Conservation (phyloP, 1,140 invertebrate genomes). For the Drosophila ambigua region DNA sequence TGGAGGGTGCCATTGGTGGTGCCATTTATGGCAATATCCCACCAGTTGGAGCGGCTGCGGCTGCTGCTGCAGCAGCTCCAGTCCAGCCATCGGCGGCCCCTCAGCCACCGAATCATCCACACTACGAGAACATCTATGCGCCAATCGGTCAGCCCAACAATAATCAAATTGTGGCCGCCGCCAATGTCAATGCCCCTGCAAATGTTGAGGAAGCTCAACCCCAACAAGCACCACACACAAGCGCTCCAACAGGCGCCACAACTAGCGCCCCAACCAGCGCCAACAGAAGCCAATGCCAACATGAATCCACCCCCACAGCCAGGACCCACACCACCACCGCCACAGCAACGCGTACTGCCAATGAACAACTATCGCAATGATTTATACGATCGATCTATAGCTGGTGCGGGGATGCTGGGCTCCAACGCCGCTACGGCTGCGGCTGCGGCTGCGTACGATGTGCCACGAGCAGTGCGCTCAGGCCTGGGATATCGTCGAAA, state of each 20-base stretch:
- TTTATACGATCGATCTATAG: conserved; percentile 77
- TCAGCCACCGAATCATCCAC: conserved; percentile 73
- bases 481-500: conserved; percentile 80
- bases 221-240: conserved; percentile 38
- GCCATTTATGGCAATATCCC: conserved; percentile 70
- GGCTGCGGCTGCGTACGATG: conserved; percentile 72
- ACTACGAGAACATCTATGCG: conserved; percentile 85
- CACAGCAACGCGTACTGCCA: conserved; percentile 57
- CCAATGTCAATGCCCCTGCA: conserved; percentile 76
- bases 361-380: conserved; percentile 80
- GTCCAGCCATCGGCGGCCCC: conserved; percentile 43
- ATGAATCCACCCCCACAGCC: conserved; percentile 32
- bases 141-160: conserved; percentile 81
- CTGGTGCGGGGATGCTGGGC: conserved; percentile 23
- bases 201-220: conserved; percentile 63
- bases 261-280: conserved; percentile 31
- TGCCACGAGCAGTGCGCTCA: conserved; percentile 77
- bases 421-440: conserved; percentile 32
- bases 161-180: conserved; percentile 52
- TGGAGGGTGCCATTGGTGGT: conserved; percentile 84
- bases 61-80: conserved; percentile 23
- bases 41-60: conserved; percentile 41
- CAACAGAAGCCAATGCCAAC: conserved; percentile 55
- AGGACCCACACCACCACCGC: conserved; percentile 41
- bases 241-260: conserved; percentile 42